Base-by-base conservation (phyloP, 2,113 vertebrate genomes). In the Forbesichthys agassizii region DNA sequence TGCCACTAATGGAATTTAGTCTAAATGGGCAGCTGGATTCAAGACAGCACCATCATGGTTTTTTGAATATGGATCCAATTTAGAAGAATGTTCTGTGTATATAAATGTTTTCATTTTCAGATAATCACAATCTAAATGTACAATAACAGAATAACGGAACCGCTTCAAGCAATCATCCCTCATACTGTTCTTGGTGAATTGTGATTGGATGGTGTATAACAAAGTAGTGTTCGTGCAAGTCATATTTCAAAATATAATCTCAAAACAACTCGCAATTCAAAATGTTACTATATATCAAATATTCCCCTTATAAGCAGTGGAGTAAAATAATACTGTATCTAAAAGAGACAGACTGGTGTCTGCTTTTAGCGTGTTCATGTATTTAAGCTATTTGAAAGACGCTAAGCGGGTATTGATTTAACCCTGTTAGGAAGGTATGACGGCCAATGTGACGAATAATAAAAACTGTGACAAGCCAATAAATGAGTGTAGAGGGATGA, bases 1-100 rank as follows among this genome's bases (percentile, higher is more conserved):
- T 83, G 88, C 88, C 88, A 57, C 88, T 91, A 89, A 91, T 88
- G 88, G 88, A 88, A 88, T 85, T 89, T 76, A 77, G 82, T 86
- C 78, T 73, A 86, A 79, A 90, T 79, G 79, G 74, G 74, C 68
- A 73, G 65, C 77, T 75, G 77, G 86, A 84, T 33, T 66, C 72
- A 48, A 76, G 82, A 86, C 82, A 85, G 77, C 71, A 82, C 75
- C 64, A 67, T 74, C 66, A 53, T 57, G 73, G 74, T 55, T 65
- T 78, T 27, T 81, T 60, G 69, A 87, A 85, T 74, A 62, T 64
- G 68, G 72, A 79, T 48, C 36, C 42, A 70, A 55, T 60, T 61
- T 80, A 66, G 57, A 71, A 80, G 82, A 46, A 61, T 63, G 48
- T 11, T 47, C 11, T 36, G 36, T 61, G 33, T 42, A 13, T 47